Evolutionary conservation across 2,797 vertebrate species (phyloP).

Genomic region (Rhabdophis nuchalis): DNA sequence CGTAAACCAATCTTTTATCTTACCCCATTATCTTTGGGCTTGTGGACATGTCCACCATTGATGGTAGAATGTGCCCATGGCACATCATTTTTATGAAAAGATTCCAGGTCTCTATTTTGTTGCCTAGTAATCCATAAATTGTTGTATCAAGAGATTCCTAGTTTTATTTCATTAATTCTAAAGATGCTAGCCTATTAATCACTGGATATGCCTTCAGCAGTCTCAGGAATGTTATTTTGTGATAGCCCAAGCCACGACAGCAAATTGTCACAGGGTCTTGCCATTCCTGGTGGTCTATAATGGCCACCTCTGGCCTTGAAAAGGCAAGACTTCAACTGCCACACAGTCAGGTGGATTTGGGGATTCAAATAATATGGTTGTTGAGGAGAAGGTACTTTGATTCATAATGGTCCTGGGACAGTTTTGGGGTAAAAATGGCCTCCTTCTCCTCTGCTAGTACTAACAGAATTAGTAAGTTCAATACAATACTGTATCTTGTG

Average conservation of each 20-base stretch:
- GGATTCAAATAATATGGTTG: background rate
- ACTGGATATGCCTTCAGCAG: background rate
- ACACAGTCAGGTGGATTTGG: background rate
- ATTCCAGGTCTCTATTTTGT: background rate
- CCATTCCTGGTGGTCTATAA: background rate
- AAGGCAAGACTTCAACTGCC: background rate
- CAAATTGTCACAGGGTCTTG: background rate
- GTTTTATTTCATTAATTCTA: background rate
- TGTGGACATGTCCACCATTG: too few relatives aligned
- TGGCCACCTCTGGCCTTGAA: background rate
- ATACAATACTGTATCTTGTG: background rate
- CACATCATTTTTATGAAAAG: background rate
- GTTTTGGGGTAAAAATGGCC: background rate
- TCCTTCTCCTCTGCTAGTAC: background rate
- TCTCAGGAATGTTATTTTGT: background rate
- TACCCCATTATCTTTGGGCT: too few relatives aligned
- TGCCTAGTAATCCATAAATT: background rate
- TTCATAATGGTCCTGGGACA: background rate
- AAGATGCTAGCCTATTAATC: background rate
- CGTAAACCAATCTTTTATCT: too few relatives aligned
- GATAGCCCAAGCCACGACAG: background rate
- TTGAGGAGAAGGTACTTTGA: background rate
- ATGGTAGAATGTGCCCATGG: too few relatives aligned
- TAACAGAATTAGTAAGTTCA: background rate
- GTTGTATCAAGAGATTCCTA: background rate